A percentile compares a stretch with the other conserved stretches of the same genome.
These are phyloP conservation scores for Luperina testacea DNA, from an alignment of 2,888 invertebrate species.

Conservation along the genomic window DNA sequence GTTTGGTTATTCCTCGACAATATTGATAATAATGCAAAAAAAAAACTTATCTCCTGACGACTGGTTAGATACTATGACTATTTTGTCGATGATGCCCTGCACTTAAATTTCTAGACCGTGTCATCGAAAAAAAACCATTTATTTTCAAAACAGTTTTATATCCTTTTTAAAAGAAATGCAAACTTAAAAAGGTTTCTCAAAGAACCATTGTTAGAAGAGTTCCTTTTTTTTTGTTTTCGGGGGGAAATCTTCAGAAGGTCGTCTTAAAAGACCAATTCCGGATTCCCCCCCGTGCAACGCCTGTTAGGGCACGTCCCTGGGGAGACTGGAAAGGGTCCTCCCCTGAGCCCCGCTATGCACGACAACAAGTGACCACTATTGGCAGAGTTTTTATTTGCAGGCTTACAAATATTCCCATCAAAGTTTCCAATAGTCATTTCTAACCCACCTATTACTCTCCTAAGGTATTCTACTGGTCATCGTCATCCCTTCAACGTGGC, in stretches of 20 bases:
- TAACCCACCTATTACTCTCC: not conserved
- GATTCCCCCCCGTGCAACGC: no score
- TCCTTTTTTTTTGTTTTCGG: no score
- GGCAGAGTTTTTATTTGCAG: not conserved
- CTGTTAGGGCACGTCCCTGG: no score
- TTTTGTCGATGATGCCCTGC: not conserved
- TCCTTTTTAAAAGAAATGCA: not conserved
- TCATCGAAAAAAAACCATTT: no score
- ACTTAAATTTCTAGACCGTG: not conserved
- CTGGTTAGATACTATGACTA: not conserved
- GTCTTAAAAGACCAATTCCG: no score
- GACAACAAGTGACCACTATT: no score
- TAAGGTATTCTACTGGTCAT: conserved; percentile 98
- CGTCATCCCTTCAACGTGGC: conserved; percentile 98
- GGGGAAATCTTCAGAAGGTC: no score
- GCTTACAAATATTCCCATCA: not conserved
- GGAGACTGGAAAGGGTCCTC: no score
- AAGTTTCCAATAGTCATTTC: not conserved
- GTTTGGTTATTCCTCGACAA: not conserved
- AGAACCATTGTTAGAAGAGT: not conserved
- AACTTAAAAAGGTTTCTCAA: not conserved
- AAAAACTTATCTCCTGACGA: not conserved
- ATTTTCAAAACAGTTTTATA: not conserved
- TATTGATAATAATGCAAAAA: no score
- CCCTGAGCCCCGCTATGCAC: no score